A percentile compares a stretch with the other conserved stretches of the same genome.
phyloP scores from a whole-genome alignment of 2,888 invertebrate species.

The Scaptomyza polygonia region DNA sequence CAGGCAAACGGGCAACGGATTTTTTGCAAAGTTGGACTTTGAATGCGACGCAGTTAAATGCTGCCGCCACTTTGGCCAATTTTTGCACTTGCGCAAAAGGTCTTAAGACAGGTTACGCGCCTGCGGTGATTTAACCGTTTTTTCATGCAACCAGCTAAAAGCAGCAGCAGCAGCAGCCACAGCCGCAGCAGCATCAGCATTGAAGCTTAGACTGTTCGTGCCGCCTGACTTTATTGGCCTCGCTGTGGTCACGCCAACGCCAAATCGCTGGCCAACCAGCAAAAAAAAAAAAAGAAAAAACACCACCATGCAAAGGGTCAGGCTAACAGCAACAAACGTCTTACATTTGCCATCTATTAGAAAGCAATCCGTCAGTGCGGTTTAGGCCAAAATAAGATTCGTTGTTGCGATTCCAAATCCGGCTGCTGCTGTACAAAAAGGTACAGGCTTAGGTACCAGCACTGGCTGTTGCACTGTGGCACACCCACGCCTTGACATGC shows the following conservation, averaged over 20 bases:
- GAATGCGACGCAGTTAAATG: constrained; percentile 58
- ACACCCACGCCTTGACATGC: constrained; percentile 66
- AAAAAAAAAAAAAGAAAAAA: no score
- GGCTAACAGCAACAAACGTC: constrained; percentile 30
- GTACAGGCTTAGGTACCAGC: not conserved
- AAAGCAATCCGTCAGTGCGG: constrained; percentile 78
- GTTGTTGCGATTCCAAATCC: constrained; percentile 16
- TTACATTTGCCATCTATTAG: constrained; percentile 70
- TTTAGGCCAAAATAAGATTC: constrained; percentile 68
- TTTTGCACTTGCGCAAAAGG: constrained; percentile 82
- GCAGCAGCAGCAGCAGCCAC: constrained; percentile 28
- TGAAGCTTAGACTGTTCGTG: constrained; percentile 22
- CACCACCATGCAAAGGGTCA: constrained; percentile 62
- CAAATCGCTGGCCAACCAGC: constrained; percentile 29
- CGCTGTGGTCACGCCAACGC: constrained; percentile 73
- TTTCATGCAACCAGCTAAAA: constrained; percentile 47
- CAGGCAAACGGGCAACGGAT: constrained; percentile 40
- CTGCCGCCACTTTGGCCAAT: constrained; percentile 64
- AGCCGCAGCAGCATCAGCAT: constrained; percentile 25
- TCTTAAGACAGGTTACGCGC: constrained; percentile 81
- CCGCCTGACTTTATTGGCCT: constrained; percentile 40
- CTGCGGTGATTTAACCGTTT: constrained; percentile 80
- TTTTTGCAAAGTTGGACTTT: constrained; percentile 38
- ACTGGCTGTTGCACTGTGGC: constrained; percentile 25
- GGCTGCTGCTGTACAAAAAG: constrained; percentile 9